These are phyloP conservation scores for Ariopsis seemanni DNA, from an alignment of 2,113 vertebrate species.

Conservation along the genomic window DNA sequence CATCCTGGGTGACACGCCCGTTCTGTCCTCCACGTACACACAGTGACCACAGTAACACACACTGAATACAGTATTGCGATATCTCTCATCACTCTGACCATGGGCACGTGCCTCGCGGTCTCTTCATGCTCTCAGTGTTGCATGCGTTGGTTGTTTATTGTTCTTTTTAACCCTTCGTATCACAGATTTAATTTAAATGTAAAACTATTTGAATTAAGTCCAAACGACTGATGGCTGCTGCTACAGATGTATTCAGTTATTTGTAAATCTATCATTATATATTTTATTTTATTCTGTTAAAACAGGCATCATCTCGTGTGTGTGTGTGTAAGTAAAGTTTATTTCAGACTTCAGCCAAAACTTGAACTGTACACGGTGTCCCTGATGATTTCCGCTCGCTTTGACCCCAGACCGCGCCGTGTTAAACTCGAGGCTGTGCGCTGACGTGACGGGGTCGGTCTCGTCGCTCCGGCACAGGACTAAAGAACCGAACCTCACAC, in stretches of 20 bases:
- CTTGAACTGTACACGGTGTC: not conserved
- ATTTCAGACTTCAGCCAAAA: not conserved
- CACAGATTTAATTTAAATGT: constrained; percentile 13
- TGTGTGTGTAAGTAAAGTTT: not conserved
- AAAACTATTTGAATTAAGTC: not conserved
- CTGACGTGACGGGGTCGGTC: not conserved
- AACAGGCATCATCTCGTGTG: not conserved
- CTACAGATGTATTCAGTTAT: not conserved
- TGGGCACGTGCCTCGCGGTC: not conserved
- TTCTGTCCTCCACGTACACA: not conserved
- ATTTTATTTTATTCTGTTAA: not conserved
- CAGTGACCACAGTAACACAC: not conserved
- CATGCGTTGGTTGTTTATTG: constrained; percentile 19
- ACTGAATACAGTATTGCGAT: not conserved
- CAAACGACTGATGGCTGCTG: constrained; percentile 1
- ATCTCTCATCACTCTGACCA: not conserved
- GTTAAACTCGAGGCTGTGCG: not conserved
- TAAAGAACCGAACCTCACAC: not conserved
- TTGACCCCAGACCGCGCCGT: not conserved
- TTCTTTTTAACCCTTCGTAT: not conserved
- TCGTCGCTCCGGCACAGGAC: not conserved
- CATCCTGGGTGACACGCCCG: too few species aligned
- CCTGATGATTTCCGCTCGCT: not conserved
- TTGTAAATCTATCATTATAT: constrained; percentile 1
- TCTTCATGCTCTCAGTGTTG: not conserved